Evolutionary conservation across 2,113 vertebrate species (phyloP).

Genomic region (Cercocebus atys): DNA sequence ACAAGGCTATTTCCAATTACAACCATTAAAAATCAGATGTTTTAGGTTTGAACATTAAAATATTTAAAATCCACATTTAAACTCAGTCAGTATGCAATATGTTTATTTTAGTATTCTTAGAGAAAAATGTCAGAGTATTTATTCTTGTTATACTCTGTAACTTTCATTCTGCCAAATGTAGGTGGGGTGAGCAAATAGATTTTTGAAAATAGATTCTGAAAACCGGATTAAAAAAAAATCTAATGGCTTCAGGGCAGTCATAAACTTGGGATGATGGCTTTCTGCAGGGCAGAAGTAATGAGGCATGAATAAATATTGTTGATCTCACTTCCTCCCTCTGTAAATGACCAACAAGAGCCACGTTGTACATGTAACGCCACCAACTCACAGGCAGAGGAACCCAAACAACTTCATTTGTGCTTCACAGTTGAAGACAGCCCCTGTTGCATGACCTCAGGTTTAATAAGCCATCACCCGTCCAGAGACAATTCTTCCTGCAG

Average conservation of each 20-base stretch:
- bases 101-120: conserved; percentile 12
- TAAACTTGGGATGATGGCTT: background rate
- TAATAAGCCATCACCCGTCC: background rate
- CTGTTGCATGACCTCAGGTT: conserved; percentile 43
- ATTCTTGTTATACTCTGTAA: background rate
- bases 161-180: background rate
- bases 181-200: background rate
- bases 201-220: conserved; percentile 23
- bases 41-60: conserved; percentile 5
- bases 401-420: conserved; percentile 67
- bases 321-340: background rate
- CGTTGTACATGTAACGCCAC: background rate
- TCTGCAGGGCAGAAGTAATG: conserved; percentile 35
- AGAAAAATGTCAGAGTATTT: background rate
- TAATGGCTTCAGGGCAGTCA: background rate
- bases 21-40: background rate
- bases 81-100: background rate
- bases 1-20: background rate
- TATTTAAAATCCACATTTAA: background rate
- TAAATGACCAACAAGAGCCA: conserved; percentile 41
- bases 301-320: conserved; percentile 28
- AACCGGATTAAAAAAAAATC: background rate
- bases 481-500: background rate
- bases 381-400: background rate
- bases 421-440: conserved; percentile 53